Base-by-base conservation (phyloP, 2,797 vertebrate species). In the Salmo trutta region DNA sequence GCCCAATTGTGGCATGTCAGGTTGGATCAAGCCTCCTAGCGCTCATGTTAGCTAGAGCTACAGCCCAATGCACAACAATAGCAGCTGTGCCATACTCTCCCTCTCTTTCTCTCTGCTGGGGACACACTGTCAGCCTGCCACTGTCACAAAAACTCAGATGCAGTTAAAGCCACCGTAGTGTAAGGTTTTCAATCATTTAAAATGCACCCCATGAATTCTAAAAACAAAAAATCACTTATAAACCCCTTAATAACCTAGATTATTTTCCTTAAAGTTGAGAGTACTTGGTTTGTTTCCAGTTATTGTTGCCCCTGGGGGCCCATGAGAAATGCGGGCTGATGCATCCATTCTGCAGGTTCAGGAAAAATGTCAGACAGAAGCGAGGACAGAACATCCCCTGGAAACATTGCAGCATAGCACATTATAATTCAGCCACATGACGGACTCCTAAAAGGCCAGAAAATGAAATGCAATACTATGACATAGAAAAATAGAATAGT, bases 1-100 rank as follows among this genome's bases (percentile, higher is more conserved):
- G 75, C 83, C 86, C 76, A 74, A 84, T 78, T 47, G 41, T 83
- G 80, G 71, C 56, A 73, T 83, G 88, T 90, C 82, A 80, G 83
- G 74, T 84, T 79, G 71, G 77, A 88, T 85, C 76, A 83, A 81
- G 82, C 76, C 29, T 15, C 27, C 71, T 54, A 4, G 71, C 2
- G 16, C 51, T 72, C 70, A 72, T 29, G 16, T 51, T 51, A 52
- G 21, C 51, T 51, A 51, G 21, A 71, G 69, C 27, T 67, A 29
- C 14, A 71, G 69, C n/a, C 69, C n/a, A 71, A 71, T 21, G 19
- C 3, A 16, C 19, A 41, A 51, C 19, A 71, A 27, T 52, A 51
- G 21, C 7, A 6, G 17, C 41, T 51, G 8, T 17, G 8, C 14
- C 47, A 27, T 47, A 47, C 10, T 47, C 41, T 47, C 41, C 41